Percentiles rank a stretch among this genome's conserved stretches.
These are phyloP conservation scores for Spodoptera litura DNA, from an alignment of 1,140 invertebrate species.

Conservation along the genomic window DNA sequence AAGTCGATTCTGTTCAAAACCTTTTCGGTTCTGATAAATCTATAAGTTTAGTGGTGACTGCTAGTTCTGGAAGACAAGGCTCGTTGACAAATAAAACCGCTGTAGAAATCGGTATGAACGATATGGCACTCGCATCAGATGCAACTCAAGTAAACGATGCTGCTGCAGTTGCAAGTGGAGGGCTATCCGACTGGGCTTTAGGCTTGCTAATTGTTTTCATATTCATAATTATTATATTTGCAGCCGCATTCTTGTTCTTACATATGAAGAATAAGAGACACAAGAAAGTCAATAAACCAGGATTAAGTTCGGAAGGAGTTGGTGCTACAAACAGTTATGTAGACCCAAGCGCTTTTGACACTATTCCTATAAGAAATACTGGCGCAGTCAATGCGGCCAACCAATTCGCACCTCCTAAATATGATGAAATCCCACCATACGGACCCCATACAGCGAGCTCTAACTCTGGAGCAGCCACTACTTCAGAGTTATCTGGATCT, in stretches of 20 bases:
- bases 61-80: slow-evolving; percentile 94
- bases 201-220: slow-evolving; percentile 94
- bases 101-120: slow-evolving; percentile 94
- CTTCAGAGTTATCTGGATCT: slow-evolving; percentile 95
- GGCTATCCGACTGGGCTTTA: slow-evolving; percentile 94
- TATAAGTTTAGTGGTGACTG: slow-evolving; percentile 93
- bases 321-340: slow-evolving; percentile 92
- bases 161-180: slow-evolving; percentile 87
- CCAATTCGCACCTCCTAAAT: slow-evolving; percentile 95
- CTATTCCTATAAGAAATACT: slow-evolving; percentile 92
- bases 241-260: slow-evolving; percentile 93
- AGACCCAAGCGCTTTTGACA: slow-evolving; percentile 94
- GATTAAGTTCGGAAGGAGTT: slow-evolving; percentile 90
- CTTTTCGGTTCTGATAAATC: slow-evolving; percentile 89
- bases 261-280: slow-evolving; percentile 94
- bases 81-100: slow-evolving; percentile 94
- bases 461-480: slow-evolving; percentile 93
- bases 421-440: slow-evolving; percentile 96
- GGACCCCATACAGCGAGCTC: slow-evolving; percentile 90
- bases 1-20: slow-evolving; percentile 88
- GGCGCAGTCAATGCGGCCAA: slow-evolving; percentile 86
- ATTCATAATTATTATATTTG: slow-evolving; percentile 92
- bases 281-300: slow-evolving; percentile 92
- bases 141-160: slow-evolving; percentile 74
- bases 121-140: slow-evolving; percentile 87